A percentile compares a stretch with the other conserved stretches of the same genome.
phyloP scores from a whole-genome alignment of 2,888 invertebrate species.

The Ophion obscuratus region DNA sequence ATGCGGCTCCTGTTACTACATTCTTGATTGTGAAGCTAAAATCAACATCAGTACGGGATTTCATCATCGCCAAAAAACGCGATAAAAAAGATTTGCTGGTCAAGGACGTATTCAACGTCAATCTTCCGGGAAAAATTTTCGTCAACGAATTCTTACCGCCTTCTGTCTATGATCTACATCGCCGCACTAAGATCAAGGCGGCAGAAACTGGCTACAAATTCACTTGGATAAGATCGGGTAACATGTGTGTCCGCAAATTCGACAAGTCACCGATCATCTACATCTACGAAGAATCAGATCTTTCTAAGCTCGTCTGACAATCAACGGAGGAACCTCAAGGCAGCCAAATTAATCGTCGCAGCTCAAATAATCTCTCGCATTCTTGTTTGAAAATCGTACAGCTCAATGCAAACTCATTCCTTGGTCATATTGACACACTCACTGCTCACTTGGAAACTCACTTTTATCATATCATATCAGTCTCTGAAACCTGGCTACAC shows the following conservation, averaged over 20 bases:
- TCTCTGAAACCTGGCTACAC: too few relatives aligned
- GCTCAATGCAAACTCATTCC: too few relatives aligned
- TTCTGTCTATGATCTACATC: background rate
- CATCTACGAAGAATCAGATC: background rate
- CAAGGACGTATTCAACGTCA: background rate
- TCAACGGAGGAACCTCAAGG: background rate
- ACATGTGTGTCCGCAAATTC: background rate
- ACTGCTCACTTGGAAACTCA: too few relatives aligned
- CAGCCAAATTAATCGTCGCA: too few relatives aligned
- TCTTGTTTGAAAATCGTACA: too few relatives aligned
- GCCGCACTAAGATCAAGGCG: slow-evolving; percentile 21
- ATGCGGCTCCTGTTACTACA: background rate
- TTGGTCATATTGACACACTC: too few relatives aligned
- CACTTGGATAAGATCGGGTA: slow-evolving; percentile 8
- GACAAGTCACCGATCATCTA: background rate
- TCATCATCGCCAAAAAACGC: background rate
- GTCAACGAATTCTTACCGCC: slow-evolving; percentile 13
- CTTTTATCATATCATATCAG: too few relatives aligned
- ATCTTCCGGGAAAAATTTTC: background rate
- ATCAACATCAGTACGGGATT: background rate
- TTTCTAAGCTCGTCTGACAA: background rate
- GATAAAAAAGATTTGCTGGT: background rate
- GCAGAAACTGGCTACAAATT: slow-evolving; percentile 1
- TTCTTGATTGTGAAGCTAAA: background rate
- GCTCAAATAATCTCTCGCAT: too few relatives aligned